Percentiles rank a stretch among this genome's conserved stretches.
These are phyloP conservation scores for Calameuta filiformis DNA, from an alignment of 2,888 invertebrate species.

Conservation along the genomic window DNA sequence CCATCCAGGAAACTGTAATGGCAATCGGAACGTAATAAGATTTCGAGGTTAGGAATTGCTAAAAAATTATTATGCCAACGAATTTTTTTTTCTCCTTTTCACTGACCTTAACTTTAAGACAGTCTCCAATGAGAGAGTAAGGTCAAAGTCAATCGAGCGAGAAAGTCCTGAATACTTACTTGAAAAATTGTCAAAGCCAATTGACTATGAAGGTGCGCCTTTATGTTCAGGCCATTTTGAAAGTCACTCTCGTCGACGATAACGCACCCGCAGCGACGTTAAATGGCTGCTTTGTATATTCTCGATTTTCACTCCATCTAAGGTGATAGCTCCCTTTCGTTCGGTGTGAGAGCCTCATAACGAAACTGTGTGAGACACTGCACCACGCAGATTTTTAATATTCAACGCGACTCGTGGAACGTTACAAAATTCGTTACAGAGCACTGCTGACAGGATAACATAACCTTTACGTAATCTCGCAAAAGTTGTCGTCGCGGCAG, in stretches of 20 bases:
- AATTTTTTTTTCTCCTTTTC: neutral
- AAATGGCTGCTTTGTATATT: neutral
- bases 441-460: constrained; percentile 43
- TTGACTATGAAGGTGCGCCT: neutral
- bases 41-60: neutral
- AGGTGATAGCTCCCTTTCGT: neutral
- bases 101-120: neutral
- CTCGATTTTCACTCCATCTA: neutral
- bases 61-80: neutral
- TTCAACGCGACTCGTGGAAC: constrained; percentile 31
- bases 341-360: neutral
- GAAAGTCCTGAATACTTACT: neutral
- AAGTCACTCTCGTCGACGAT: neutral
- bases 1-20: neutral
- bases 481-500: constrained; percentile 22
- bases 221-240: neutral
- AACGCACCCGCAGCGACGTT: neutral
- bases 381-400: constrained; percentile 29
- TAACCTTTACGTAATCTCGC: constrained; percentile 44
- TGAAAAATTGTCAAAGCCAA: neutral
- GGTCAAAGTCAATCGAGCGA: neutral
- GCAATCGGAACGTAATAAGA: neutral
- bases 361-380: neutral
- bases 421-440: constrained; percentile 51
- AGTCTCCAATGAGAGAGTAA: neutral